phyloP scores from a whole-genome alignment of 2,888 invertebrate genomes.

The Diplazon laetatorius region DNA sequence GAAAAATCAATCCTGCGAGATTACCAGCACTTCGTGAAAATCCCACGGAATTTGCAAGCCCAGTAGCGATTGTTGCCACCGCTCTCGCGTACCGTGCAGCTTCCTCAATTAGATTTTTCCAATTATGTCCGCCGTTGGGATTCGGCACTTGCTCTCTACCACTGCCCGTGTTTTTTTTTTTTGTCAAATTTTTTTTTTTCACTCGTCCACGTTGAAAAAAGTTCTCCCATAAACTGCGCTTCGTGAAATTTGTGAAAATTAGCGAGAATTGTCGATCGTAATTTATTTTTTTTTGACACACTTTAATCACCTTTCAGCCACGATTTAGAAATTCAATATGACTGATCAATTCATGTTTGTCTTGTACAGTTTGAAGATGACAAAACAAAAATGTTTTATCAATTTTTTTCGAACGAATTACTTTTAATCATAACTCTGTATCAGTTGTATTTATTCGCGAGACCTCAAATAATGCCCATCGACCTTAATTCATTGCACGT shows the following conservation, averaged over 20 bases:
- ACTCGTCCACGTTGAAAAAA: background rate
- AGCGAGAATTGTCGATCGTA: background rate
- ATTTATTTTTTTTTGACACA: background rate
- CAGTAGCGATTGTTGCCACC: constrained; percentile 1
- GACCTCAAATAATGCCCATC: no score
- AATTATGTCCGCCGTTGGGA: constrained; percentile 32
- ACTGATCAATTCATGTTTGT: no score
- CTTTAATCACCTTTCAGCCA: background rate
- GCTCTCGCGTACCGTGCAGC: background rate
- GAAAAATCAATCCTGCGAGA: constrained; percentile 56
- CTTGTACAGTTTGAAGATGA: no score
- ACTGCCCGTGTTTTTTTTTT: no score
- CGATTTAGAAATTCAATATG: no score
- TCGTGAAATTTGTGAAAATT: background rate
- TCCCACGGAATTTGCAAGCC: constrained; percentile 14
- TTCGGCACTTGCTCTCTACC: background rate
- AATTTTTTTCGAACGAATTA: no score
- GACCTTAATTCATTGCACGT: no score
- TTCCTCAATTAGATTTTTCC: constrained; percentile 49
- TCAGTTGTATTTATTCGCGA: no score
- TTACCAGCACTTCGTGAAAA: constrained; percentile 12
- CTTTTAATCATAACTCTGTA: no score
- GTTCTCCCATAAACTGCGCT: background rate
- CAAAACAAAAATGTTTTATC: no score
- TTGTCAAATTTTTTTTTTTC: background rate